Percentiles rank a stretch among this genome's conserved stretches.
These are phyloP conservation scores for Euwallacea similis DNA, from an alignment of 1,140 invertebrate genomes.

Conservation along the genomic window DNA sequence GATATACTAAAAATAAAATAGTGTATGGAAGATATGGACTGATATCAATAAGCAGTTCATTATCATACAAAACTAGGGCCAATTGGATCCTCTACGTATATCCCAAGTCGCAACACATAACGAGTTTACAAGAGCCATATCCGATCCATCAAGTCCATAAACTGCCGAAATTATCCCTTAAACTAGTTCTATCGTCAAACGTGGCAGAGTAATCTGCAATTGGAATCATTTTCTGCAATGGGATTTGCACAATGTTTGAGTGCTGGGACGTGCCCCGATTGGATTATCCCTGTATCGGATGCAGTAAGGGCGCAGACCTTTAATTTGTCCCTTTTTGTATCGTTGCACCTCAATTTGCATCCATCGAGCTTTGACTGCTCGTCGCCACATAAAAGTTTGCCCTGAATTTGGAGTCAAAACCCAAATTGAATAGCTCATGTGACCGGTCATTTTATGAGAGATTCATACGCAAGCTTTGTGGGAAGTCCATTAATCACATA, in stretches of 20 bases:
- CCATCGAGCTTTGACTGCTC: no score
- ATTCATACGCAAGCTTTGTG: no score
- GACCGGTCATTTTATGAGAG: no score
- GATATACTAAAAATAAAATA: no score
- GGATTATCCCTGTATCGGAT: conserved; percentile 12
- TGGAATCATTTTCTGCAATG: conserved; percentile 14
- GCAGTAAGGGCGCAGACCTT: conserved; percentile 1
- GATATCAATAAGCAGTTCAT: neutral
- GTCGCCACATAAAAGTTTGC: no score
- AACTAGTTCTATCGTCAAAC: neutral
- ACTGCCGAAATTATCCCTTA: neutral
- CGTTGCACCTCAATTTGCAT: no score
- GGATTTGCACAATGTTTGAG: conserved; percentile 8
- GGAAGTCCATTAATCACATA: no score
- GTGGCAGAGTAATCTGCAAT: conserved; percentile 6
- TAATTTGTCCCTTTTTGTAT: conserved; percentile 7
- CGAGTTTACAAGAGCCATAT: neutral
- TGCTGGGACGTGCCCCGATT: conserved; percentile 7
- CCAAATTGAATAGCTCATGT: no score
- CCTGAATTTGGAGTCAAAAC: no score
- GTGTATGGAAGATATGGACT: no score
- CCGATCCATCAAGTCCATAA: neutral
- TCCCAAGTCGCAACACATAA: neutral
- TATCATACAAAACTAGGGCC: neutral
- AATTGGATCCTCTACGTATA: neutral